Evolutionary conservation across 2,113 vertebrate genomes (phyloP).

Genomic region (Sitta europaea): DNA sequence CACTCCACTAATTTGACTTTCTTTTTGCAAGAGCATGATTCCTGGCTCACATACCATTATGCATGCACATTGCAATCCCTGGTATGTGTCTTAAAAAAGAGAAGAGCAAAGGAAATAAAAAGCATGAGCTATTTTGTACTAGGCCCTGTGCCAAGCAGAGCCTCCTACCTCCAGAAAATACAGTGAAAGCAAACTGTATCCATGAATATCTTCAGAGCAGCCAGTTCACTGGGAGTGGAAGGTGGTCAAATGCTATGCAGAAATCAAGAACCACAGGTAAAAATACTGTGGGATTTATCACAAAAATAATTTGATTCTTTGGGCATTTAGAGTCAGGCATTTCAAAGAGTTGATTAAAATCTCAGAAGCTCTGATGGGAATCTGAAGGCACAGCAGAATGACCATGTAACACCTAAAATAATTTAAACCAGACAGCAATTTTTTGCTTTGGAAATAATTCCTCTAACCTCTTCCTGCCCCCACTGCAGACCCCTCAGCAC

Average conservation of each 20-base stretch:
- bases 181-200: background rate
- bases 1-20: background rate
- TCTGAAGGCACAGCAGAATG: background rate
- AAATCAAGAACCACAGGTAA: background rate
- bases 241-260: background rate
- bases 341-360: background rate
- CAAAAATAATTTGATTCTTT: background rate
- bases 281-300: background rate
- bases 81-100: background rate
- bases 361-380: background rate
- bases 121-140: constrained; percentile 10
- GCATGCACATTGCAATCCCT: background rate
- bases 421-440: background rate
- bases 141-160: constrained; percentile 12
- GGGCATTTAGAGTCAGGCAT: background rate
- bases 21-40: background rate
- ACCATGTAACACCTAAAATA: background rate
- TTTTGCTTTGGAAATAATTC: constrained; percentile 44
- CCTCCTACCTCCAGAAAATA: constrained; percentile 17
- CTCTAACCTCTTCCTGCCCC: constrained; percentile 31
- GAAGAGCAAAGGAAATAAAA: constrained; percentile 5
- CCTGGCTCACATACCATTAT: background rate
- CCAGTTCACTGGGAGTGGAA: background rate
- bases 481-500: background rate
- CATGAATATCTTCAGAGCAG: background rate